phyloP scores from a whole-genome alignment of 2,888 invertebrate genomes.

The Microplitis deprimator region DNA sequence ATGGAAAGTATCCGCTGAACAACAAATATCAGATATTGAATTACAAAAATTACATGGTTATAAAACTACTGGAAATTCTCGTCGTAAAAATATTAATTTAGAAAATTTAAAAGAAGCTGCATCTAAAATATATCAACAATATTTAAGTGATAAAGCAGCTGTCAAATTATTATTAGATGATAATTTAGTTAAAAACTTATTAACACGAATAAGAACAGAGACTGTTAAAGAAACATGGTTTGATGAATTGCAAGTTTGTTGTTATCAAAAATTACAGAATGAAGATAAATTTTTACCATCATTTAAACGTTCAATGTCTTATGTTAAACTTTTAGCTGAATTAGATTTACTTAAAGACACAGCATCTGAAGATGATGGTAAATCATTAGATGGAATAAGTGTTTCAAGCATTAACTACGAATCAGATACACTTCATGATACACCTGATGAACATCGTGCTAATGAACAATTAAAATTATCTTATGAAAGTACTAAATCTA shows the following conservation, averaged over 20 bases:
- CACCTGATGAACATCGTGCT: conserved; percentile 51
- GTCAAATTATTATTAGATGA: conserved; percentile 78
- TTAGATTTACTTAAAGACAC: conserved; percentile 79
- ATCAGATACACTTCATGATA: conserved; percentile 61
- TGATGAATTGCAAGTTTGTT: conserved; percentile 84
- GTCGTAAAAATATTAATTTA: conserved; percentile 62
- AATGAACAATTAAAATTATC: conserved; percentile 47
- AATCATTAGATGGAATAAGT: conserved; percentile 75
- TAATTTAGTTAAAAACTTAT: conserved; percentile 75
- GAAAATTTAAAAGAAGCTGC: conserved; percentile 79
- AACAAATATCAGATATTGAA: conserved; percentile 77
- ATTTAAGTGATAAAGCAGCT: conserved; percentile 81
- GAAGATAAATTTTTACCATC: conserved; percentile 77
- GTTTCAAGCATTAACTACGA: conserved; percentile 71
- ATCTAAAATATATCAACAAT: conserved; percentile 82
- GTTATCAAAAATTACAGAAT: conserved; percentile 76
- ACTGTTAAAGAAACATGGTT: conserved; percentile 82
- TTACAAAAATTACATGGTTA: conserved; percentile 71
- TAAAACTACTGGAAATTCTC: conserved; percentile 51
- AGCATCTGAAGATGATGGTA: conserved; percentile 74
- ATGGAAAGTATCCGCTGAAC: conserved; percentile 81
- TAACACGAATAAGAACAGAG: conserved; percentile 78
- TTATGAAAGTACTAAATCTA: conserved; percentile 51
- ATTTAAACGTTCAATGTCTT: conserved; percentile 79
- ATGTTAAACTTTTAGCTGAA: conserved; percentile 81